Conservation (phyloP, 2,113 vertebrate genomes). For the Jaculus jaculus region DNA sequence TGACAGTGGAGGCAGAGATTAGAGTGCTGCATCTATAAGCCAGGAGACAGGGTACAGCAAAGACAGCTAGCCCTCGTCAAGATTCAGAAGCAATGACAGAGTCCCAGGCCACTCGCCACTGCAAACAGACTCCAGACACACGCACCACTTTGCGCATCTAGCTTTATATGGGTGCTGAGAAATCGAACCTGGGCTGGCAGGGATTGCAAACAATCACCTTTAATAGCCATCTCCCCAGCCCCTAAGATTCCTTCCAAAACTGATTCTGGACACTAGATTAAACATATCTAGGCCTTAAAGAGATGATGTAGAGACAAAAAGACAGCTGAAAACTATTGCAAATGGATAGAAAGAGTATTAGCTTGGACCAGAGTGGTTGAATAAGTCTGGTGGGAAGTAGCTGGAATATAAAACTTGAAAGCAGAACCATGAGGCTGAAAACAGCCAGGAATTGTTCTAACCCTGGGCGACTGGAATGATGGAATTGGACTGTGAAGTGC, state of each 20-base stretch:
- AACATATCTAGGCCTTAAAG: neutral
- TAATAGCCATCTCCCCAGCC: too few species aligned
- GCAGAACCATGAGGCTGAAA: neutral
- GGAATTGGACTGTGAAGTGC: neutral
- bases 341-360: neutral
- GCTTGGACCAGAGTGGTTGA: neutral
- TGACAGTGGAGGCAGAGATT: neutral
- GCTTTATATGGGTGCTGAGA: too few species aligned
- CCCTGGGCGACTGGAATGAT: neutral
- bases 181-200: too few species aligned
- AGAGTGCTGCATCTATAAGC: neutral
- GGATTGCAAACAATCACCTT: too few species aligned
- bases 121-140: too few species aligned
- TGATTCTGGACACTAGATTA: neutral
- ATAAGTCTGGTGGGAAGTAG: neutral
- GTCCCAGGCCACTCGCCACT: too few species aligned
- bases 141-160: too few species aligned
- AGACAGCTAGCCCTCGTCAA: neutral
- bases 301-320: neutral
- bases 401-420: neutral
- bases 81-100: neutral
- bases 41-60: neutral
- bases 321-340: neutral
- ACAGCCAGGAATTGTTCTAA: neutral
- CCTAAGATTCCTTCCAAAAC: too few species aligned